These are phyloP conservation scores for Potamarius usumacintae DNA, from an alignment of 2,113 vertebrate genomes.

Conservation along the genomic window DNA sequence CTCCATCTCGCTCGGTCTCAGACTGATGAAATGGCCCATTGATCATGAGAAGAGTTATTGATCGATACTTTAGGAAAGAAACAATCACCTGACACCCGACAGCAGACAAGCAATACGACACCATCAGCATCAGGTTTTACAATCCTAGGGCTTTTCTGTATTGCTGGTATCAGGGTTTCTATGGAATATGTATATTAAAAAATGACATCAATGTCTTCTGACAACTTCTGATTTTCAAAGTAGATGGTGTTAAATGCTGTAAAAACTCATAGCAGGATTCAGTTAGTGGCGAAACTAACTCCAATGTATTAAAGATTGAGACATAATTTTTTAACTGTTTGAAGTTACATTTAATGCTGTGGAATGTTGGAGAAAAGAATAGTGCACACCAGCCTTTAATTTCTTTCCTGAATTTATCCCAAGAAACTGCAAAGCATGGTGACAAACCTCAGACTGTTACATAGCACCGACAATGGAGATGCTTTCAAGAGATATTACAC, in stretches of 20 bases:
- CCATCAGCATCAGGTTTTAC: not conserved
- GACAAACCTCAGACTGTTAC: not conserved
- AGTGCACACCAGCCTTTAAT: not conserved
- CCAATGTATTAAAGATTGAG: not conserved
- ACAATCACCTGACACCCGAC: constrained; percentile 32
- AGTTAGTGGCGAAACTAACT: not conserved
- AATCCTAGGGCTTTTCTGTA: not conserved
- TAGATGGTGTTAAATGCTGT: not conserved
- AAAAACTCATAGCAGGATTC: not conserved
- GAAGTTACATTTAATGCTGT: not conserved
- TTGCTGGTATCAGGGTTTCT: not conserved
- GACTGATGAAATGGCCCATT: constrained; percentile 29
- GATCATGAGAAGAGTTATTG: constrained; percentile 30
- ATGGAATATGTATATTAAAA: not conserved
- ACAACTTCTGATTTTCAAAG: not conserved
- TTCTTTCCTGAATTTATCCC: not conserved
- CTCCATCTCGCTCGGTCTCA: constrained; percentile 13
- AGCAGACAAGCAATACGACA: not conserved
- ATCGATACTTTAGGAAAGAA: constrained; percentile 33
- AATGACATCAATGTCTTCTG: not conserved
- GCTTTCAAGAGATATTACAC: not conserved
- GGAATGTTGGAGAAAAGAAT: not conserved
- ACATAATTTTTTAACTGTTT: not conserved
- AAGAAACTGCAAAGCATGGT: not conserved
- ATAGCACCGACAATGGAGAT: not conserved